phyloP scores from a whole-genome alignment of 2,888 invertebrate species.

The Aelia acuminata region DNA sequence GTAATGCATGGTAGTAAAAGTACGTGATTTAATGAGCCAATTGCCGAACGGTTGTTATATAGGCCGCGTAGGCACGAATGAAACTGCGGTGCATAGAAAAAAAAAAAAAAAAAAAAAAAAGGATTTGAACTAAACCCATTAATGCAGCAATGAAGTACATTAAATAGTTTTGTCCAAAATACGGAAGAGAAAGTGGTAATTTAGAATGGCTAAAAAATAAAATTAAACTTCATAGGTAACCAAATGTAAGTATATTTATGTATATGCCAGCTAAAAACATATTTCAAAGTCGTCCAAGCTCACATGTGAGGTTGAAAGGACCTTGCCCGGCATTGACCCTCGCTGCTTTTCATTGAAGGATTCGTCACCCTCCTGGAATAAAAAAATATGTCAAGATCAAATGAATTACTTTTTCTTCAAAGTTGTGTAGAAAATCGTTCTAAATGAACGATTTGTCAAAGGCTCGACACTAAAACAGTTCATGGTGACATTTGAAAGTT shows the following conservation, averaged over 20 bases:
- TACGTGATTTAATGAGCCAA: not conserved
- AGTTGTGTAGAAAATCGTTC: not conserved
- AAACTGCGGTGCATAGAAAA: not conserved
- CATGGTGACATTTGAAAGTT: not conserved
- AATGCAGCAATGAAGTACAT: too few relatives aligned
- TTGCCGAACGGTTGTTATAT: not conserved
- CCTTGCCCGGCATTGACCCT: constrained; percentile 5
- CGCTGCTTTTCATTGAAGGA: not conserved
- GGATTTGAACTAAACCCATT: too few relatives aligned
- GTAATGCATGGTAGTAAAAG: not conserved
- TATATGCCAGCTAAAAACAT: not conserved
- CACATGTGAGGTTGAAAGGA: not conserved
- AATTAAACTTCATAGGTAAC: too few relatives aligned
- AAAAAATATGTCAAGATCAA: not conserved
- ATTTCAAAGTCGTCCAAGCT: not conserved
- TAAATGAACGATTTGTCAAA: not conserved
- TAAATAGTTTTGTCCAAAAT: too few relatives aligned
- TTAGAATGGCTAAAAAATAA: too few relatives aligned
- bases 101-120: not conserved
- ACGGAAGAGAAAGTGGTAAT: too few relatives aligned
- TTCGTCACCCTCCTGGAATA: not conserved
- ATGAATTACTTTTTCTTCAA: not conserved
- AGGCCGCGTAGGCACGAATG: not conserved
- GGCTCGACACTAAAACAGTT: not conserved
- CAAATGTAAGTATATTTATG: too few relatives aligned